Evolutionary conservation across 2,113 vertebrate genomes (phyloP), one percentile per base, ranked within the genome.

Genomic region (Xenopus borealis): DNA sequence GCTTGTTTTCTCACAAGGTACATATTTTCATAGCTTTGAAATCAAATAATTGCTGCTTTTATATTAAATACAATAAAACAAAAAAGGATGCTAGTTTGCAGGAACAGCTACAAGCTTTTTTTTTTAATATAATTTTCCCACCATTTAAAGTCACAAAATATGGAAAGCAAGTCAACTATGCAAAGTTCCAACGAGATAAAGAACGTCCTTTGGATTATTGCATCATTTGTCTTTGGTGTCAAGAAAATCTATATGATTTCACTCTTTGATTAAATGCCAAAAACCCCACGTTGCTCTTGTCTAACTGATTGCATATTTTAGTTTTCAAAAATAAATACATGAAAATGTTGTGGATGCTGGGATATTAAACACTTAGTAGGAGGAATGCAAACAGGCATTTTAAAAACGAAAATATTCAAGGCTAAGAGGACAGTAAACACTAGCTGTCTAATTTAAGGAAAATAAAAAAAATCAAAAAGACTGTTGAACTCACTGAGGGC

Each of bases 1-100:
- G 94, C 94, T 97, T 96, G 94, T 96, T 98, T 98, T 94, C 94
- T 97, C 95, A 94, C 96, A 98, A 96, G 94, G 95, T 95, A 93
- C 94, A 95, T 94, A 96, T 98, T 96, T 97, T 96, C 95, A 96
- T 98, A 97, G 95, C 94, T 94, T 92, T 92, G 91, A 95, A 97
- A 98, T 98, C 93, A 97, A 98, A 99, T 98, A 95, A 95, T 97
- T 98, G 94, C 94, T 85, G 88, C 91, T 92, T 96, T 97, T 94
- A 95, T 97, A 95, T 95, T 91, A 89, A 87, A 90, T 90, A 95
- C 94, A 98, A 96, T 98, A 97, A 97, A 96, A 95, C 85, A 89
- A 92, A 92, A 95, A 96, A 94, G 92, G 91, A 94, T 91, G 91
- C 91, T 91, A 92, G 91, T 92, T 91, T 89, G 92, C 92, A 92